Evolutionary conservation across 1,140 invertebrate genomes (phyloP), one percentile per base, ranked within the genome.

Genomic region (Eupeodes corollae): DNA sequence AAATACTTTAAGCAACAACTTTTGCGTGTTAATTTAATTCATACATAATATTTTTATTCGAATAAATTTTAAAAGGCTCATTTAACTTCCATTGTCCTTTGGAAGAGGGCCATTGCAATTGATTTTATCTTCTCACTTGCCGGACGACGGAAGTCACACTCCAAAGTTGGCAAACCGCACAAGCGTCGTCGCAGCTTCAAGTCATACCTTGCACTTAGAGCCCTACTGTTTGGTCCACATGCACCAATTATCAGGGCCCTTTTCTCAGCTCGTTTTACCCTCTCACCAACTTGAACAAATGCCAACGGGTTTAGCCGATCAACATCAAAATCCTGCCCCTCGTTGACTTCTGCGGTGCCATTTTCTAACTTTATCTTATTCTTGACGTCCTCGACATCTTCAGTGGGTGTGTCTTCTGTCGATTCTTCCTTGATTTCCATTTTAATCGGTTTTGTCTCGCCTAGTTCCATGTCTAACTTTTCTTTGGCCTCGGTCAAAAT

Each of bases 121-220:
- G 49, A 52, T 14, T 63, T 58, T 26, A 66, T 34, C 33, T 53
- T 51, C 2, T 63, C 59, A 42, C 51, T 58, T 6, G 60, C 56
- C 6, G 47, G 58, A 5, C 56, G 56, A 2, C 57, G 50, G 5
- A 63, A 42, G 21, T 63, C 60, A 37, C 54, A 58, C 21, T 81
- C 79, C 1, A 73, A 72, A 2, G 76, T 67, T 0, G 79, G 79
- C 52, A 82, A 62, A 46, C 77, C 74, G 53, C 78, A 80, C 19
- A 82, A 62, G 56, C 79, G 76, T 31, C 79, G 64, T 5, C 79
- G 70, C 33, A 83, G 66, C 2, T 76, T 75, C 37, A 84, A 57
- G 63, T 84, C 82, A 14, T 79, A 71, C 19, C 80, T 70, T 8
- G 80, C 79, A 44, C 78, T 80, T 6, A 84, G 54, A 0, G 80